Evolutionary conservation across 2,888 invertebrate species (phyloP), one percentile per base, ranked within the genome.

Genomic region (Drosophila flavopinicola): DNA sequence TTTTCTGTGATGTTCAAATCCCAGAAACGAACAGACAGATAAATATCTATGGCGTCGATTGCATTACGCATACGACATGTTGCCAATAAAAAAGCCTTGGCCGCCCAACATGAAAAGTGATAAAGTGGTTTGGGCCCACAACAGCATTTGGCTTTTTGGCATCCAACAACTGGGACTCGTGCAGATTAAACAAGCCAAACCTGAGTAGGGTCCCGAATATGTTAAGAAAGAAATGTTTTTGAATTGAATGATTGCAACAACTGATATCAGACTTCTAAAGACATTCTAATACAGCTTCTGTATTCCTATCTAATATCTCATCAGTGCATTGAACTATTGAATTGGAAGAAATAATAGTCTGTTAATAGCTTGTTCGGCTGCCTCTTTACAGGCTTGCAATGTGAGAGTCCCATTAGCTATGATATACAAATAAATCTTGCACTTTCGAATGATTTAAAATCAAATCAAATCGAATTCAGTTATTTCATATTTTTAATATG

Each of bases 11-110:
- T 56, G 60, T n/a, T 25, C 38, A 66, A 61, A 61, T 58, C 59
- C 59, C 29, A 30, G 57, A 37, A 53, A 15, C 27, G 35, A 41
- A 53, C 45, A 51, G 59, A 53, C 44, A 44, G 70, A 66, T 73
- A 44, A 45, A 76, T 84, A 84, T 77, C 65, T 52, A 48, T 59
- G 78, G 71, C 82, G 64, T 77, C 75, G 70, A 80, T 85, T 69
- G 85, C 82, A 84, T 85, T 80, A 70, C 77, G 85, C 70, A 78
- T 77, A 78, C 78, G 78, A 77, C 78, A 85, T 78, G 85, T 75
- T 85, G 73, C 76, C 68, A 78, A 87, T 87, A 87, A 77, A 87
- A 82, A 78, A 66, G 66, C 13, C 37, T 56, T 7, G 49, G 41
- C 20, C 57, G 17, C 29, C 53, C 41, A 30, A 54, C 58, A 60